Evolutionary conservation across 2,888 invertebrate species (phyloP), one percentile per base, ranked within the genome.

Genomic region (Ellobium chinense): DNA sequence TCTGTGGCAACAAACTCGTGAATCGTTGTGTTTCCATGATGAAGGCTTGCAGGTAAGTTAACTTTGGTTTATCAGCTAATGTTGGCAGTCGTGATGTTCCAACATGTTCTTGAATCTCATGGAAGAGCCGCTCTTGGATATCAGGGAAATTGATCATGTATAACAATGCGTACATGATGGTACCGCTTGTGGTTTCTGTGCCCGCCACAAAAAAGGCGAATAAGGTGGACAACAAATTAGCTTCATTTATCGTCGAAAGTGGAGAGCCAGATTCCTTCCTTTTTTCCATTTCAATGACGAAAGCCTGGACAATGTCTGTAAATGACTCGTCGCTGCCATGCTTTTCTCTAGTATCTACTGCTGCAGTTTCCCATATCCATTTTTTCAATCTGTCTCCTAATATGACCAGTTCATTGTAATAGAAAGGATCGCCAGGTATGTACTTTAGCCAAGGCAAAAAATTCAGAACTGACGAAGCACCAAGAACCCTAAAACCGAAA

Each of bases 91-190:
- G 73, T 0, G 79, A 73, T 1, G 60, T 46, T 27, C 92, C 92
- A 65, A 94, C 91, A 69, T 93, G 89, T 2, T 85, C 83, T 2
- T 83, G 63, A 58, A 89, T 87, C 66, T 87, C 87, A 34, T 76
- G 27, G 63, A 68, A 82, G 69, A 87, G 62, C 37, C 70, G 66
- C n/a, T 73, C 69, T 39, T 83, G 82, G 12, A 83, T 95, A 21
- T 96, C 94, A 62, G 95, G 96, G 89, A 97, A 95, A 65, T 95
- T 94, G 14, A 96, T 97, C 90, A 97, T 95, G 88, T 97, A 94
- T 84, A 96, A 96, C 5, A 97, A 94, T 82, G 96, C 96, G 94
- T 97, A 97, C 90, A 96, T 96, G 83, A 97, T 96, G 1, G 96
- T 97, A 29, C 97, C 96, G n/a, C 96, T 95, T 0, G 96, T 96